These are phyloP conservation scores for Dermochelys coriacea DNA, from an alignment of 2,797 vertebrate species.

Conservation along the genomic window DNA sequence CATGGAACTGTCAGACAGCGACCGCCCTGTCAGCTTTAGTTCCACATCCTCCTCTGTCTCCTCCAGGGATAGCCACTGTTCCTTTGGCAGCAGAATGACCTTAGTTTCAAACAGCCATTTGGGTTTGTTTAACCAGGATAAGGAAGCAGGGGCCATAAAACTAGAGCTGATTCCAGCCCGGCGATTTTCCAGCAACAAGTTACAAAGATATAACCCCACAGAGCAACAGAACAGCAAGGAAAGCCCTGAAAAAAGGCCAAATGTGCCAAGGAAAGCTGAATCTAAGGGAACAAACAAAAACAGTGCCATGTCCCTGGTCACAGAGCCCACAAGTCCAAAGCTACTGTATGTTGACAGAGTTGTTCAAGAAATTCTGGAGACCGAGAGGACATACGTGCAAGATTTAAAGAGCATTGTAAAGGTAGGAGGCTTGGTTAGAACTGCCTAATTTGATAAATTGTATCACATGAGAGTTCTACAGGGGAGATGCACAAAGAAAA, in stretches of 20 bases:
- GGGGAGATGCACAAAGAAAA: not conserved
- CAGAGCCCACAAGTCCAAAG: slow-evolving; percentile 86
- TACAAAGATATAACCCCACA: slow-evolving; percentile 3
- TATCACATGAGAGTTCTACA: not conserved
- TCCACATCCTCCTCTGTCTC: slow-evolving; percentile 97
- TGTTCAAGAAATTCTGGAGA: slow-evolving; percentile 97
- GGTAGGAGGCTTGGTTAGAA: slow-evolving; percentile 80
- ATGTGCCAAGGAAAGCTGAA: slow-evolving; percentile 72
- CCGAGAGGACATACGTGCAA: slow-evolving; percentile 95
- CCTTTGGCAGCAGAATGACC: slow-evolving; percentile 92
- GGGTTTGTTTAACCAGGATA: slow-evolving; percentile 85
- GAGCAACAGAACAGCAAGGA: slow-evolving; percentile 59
- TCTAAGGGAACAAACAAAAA: slow-evolving; percentile 64
- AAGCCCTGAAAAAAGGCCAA: slow-evolving; percentile 55
- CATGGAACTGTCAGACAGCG: slow-evolving; percentile 95
- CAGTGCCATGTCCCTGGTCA: slow-evolving; percentile 49
- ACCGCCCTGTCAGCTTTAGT: slow-evolving; percentile 95
- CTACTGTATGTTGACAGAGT: slow-evolving; percentile 95
- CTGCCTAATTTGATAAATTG: not conserved
- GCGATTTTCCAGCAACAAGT: slow-evolving; percentile 79
- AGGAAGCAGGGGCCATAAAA: slow-evolving; percentile 91
- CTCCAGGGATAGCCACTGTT: slow-evolving; percentile 96
- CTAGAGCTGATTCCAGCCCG: slow-evolving; percentile 91
- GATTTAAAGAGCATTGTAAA: slow-evolving; percentile 95
- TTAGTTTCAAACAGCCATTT: slow-evolving; percentile 88